Conservation (phyloP, 2,113 vertebrate genomes). For the Eretmochelys imbricata region DNA sequence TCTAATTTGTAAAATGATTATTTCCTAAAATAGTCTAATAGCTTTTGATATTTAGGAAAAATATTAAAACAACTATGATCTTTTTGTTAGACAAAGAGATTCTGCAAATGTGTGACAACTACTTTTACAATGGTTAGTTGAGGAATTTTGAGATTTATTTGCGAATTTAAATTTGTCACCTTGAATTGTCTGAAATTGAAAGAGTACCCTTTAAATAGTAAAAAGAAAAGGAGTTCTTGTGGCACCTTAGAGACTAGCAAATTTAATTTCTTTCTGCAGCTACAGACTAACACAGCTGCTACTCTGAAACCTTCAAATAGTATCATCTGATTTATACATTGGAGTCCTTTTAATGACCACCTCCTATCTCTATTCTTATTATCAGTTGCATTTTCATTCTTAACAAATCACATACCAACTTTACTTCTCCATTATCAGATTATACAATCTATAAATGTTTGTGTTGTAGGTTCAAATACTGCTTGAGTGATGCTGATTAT, state of each 20-base stretch:
- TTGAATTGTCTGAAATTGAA: neutral
- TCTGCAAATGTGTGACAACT: neutral
- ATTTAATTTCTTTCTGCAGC: no score
- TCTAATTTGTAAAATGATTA: neutral
- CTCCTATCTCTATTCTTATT: neutral
- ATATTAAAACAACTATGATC: neutral
- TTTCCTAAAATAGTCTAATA: neutral
- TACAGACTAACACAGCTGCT: no score
- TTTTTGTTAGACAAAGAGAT: neutral
- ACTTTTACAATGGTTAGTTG: neutral
- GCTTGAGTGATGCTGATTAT: neutral
- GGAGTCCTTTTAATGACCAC: neutral
- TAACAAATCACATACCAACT: neutral
- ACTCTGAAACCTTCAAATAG: neutral
- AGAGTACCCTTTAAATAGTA: neutral
- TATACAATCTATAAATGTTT: neutral
- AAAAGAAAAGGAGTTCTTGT: no score
- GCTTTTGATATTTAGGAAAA: neutral
- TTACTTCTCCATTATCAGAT: neutral
- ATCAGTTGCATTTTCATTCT: neutral
- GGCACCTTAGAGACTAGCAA: no score
- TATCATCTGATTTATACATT: neutral
- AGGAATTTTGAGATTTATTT: neutral
- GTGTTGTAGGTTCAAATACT: neutral
- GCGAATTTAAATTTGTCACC: neutral